Percentiles rank a stretch among this genome's conserved stretches.
phyloP scores from a whole-genome alignment of 2,888 invertebrate genomes.

The Acleris sparsana region DNA sequence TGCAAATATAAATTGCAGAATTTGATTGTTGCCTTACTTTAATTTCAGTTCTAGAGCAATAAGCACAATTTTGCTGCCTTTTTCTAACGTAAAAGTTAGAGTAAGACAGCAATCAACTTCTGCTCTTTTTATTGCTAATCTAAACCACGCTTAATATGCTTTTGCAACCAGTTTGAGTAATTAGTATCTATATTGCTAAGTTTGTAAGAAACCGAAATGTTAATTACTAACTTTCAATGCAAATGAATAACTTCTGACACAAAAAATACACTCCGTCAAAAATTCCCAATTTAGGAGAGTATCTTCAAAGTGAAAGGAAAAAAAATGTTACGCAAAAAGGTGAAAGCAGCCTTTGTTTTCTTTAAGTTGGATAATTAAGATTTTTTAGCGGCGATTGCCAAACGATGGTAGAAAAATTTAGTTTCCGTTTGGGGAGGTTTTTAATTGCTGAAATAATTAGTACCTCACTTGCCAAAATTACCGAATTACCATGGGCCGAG shows the following conservation, averaged over 20 bases:
- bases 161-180: background rate
- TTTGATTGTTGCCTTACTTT: no score
- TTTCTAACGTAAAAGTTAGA: no score
- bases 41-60: no score
- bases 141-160: no score
- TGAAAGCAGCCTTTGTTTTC: slow-evolving; percentile 66
- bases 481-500: slow-evolving; percentile 57
- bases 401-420: slow-evolving; percentile 62
- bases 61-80: no score
- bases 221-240: slow-evolving; percentile 65
- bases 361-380: slow-evolving; percentile 73
- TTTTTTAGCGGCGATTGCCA: slow-evolving; percentile 57
- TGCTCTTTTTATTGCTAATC: no score
- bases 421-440: slow-evolving; percentile 54
- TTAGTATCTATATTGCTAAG: background rate
- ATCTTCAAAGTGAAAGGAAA: slow-evolving; percentile 37
- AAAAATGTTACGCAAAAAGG: slow-evolving; percentile 55
- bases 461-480: slow-evolving; percentile 68
- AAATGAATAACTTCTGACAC: slow-evolving; percentile 64
- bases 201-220: slow-evolving; percentile 38
- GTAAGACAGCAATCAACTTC: no score
- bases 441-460: slow-evolving; percentile 78
- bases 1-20: no score
- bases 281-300: slow-evolving; percentile 52
- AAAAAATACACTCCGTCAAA: slow-evolving; percentile 52